A percentile compares a stretch with the other conserved stretches of the same genome.
These are phyloP conservation scores for Malurus melanocephalus DNA, from an alignment of 2,113 vertebrate genomes.

Conservation along the genomic window DNA sequence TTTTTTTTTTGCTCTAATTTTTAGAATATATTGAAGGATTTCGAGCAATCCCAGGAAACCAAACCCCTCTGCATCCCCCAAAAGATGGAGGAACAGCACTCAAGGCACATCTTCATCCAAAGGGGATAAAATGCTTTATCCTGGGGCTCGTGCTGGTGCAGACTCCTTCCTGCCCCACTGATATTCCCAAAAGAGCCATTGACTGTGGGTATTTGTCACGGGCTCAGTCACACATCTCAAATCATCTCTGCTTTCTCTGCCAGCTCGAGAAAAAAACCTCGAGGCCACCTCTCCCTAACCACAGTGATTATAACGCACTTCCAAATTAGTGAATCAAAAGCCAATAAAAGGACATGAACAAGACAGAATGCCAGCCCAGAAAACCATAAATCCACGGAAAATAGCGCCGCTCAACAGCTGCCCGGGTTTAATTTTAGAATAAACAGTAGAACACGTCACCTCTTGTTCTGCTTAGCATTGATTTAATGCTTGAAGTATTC, in stretches of 20 bases:
- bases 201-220: not conserved
- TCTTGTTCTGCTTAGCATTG: conserved; percentile 8
- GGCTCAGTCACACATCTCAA: not conserved
- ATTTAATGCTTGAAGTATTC: conserved; percentile 17
- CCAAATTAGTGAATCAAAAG: not conserved
- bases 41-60: not conserved
- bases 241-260: not conserved
- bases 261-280: not conserved
- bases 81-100: not conserved
- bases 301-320: not conserved
- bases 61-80: not conserved
- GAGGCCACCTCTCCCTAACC: not conserved
- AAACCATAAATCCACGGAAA: conserved; percentile 4
- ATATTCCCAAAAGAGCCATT: not conserved
- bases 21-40: not conserved
- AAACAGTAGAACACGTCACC: not conserved
- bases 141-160: not conserved
- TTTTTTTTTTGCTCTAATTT: fast-evolving
- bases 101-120: not conserved
- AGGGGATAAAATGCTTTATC: not conserved
- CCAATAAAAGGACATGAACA: not conserved
- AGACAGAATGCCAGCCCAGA: not conserved
- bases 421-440: not conserved
- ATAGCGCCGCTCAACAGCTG: not conserved
- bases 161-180: not conserved